phyloP scores from a whole-genome alignment of 2,888 invertebrate species.

The Himalopsyche anomala region DNA sequence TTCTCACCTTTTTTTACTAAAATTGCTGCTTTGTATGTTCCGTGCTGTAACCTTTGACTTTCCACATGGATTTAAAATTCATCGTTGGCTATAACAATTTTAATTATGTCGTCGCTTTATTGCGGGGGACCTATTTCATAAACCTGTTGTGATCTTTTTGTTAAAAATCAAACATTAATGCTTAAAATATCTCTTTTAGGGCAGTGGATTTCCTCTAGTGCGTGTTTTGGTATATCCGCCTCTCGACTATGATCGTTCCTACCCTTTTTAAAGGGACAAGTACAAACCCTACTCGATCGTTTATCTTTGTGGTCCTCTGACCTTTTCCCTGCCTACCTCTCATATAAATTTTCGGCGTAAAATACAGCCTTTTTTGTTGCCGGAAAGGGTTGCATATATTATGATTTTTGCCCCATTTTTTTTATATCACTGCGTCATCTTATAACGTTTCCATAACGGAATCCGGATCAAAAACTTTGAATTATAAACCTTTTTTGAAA shows the following conservation, averaged over 20 bases:
- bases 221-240: constrained; percentile 30
- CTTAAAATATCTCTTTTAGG: constrained; percentile 18
- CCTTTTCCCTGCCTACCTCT: constrained; percentile 60
- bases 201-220: constrained; percentile 31
- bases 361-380: constrained; percentile 56
- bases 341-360: constrained; percentile 61
- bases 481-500: neutral
- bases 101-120: too few relatives aligned
- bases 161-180: constrained; percentile 26
- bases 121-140: too few relatives aligned
- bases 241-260: constrained; percentile 26
- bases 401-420: constrained; percentile 41
- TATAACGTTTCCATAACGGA: constrained; percentile 19
- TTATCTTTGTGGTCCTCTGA: constrained; percentile 61
- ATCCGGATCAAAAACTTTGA: constrained; percentile 20
- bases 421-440: constrained; percentile 36
- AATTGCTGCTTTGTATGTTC: too few relatives aligned
- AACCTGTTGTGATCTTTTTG: neutral
- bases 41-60: too few relatives aligned
- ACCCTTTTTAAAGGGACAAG: constrained; percentile 34
- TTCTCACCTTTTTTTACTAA: too few relatives aligned
- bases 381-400: constrained; percentile 57
- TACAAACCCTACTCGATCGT: constrained; percentile 48
- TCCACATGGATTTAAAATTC: too few relatives aligned
- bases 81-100: too few relatives aligned